Evolutionary conservation across 2,888 invertebrate genomes (phyloP).

Genomic region (Xanthorhoe spadicearia): DNA sequence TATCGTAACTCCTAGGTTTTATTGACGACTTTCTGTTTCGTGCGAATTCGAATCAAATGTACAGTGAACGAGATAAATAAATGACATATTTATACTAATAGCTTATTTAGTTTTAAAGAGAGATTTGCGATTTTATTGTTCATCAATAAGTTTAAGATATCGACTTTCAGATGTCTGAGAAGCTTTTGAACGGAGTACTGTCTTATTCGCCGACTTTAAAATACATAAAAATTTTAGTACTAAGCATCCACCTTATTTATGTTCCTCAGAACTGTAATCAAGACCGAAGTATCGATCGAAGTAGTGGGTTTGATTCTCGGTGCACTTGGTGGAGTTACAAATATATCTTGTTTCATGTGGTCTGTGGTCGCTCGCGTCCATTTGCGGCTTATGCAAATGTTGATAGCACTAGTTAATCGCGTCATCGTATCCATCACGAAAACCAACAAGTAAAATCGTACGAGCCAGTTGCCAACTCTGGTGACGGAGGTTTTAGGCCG

Average conservation of each 20-base stretch:
- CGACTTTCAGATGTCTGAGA: too few species aligned
- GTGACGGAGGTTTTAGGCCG: too few species aligned
- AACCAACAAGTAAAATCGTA: too few species aligned
- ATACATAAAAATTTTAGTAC: too few species aligned
- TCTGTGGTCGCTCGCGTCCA: constrained; percentile 24
- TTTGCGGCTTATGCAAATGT: constrained; percentile 20
- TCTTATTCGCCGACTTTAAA: too few species aligned
- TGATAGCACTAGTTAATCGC: constrained; percentile 3
- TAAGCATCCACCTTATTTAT: too few species aligned
- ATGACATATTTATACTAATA: too few species aligned
- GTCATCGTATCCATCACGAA: background rate
- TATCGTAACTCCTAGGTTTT: constrained; percentile 48
- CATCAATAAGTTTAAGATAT: too few species aligned
- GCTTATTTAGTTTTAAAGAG: too few species aligned
- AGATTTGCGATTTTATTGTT: too few species aligned
- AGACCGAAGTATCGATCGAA: background rate
- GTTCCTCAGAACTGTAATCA: background rate
- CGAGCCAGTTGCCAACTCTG: too few species aligned
- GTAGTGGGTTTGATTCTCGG: constrained; percentile 1
- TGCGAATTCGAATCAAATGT: background rate
- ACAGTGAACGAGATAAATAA: background rate
- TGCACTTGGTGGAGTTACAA: constrained; percentile 6
- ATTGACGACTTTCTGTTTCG: constrained; percentile 60
- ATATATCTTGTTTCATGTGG: constrained; percentile 24
- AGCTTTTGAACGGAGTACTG: too few species aligned